A percentile compares a stretch with the other conserved stretches of the same genome.
These are phyloP conservation scores for Carposina sasakii DNA, from an alignment of 1,140 invertebrate genomes.

Conservation along the genomic window DNA sequence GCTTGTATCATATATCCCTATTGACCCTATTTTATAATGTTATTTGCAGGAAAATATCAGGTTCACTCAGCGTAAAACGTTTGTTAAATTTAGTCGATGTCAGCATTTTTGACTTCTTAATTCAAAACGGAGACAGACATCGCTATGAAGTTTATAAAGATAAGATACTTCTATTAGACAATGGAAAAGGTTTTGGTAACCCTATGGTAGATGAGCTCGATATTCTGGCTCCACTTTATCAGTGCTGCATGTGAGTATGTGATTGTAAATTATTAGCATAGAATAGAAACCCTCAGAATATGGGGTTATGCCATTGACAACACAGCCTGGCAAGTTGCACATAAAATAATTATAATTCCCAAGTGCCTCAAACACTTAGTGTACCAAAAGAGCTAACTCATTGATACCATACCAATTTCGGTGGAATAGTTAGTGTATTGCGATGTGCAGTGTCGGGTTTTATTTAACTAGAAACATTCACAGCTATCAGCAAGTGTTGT, in stretches of 20 bases:
- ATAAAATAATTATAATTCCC: no score
- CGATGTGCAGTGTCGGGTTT: no score
- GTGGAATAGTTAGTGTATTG: no score
- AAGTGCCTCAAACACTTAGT: no score
- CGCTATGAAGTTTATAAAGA: slow-evolving; percentile 89
- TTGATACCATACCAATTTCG: no score
- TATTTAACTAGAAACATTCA: no score
- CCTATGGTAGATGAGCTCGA: slow-evolving; percentile 86
- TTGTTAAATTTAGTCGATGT: slow-evolving; percentile 91
- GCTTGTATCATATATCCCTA: neutral
- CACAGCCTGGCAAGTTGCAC: no score
- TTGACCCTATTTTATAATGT: no score
- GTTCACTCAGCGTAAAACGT: slow-evolving; percentile 72
- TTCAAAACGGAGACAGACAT: slow-evolving; percentile 96
- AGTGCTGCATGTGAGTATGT: slow-evolving; percentile 88
- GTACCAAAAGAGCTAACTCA: no score
- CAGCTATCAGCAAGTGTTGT: no score
- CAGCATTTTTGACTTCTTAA: slow-evolving; percentile 93
- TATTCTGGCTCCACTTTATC: slow-evolving; percentile 91
- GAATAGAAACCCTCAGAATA: no score
- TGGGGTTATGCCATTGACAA: no score
- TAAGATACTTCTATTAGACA: slow-evolving; percentile 89
- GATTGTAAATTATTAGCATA: slow-evolving; percentile 3
- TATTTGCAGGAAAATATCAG: slow-evolving; percentile 68
- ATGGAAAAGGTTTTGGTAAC: slow-evolving; percentile 95